A percentile compares a stretch with the other conserved stretches of the same genome.
phyloP scores from a whole-genome alignment of 2,797 vertebrate genomes.

The Menidia menidia region DNA sequence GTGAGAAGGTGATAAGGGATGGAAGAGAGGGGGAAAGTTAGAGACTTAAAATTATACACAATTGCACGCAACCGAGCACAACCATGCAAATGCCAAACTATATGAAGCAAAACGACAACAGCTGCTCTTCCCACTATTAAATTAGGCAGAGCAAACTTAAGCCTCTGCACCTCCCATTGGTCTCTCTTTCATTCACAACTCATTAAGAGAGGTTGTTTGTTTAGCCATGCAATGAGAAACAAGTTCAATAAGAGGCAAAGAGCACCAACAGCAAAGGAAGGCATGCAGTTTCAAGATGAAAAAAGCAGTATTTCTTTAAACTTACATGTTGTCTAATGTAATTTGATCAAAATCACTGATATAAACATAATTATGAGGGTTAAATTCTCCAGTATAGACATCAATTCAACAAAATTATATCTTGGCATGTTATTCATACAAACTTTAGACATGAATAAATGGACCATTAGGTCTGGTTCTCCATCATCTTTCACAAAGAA shows the following conservation, averaged over 20 bases:
- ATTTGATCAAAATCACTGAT: too few relatives aligned
- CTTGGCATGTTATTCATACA: neutral
- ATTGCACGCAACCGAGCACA: constrained; percentile 3
- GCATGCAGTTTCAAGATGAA: too few relatives aligned
- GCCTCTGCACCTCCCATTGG: constrained; percentile 10
- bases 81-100: constrained; percentile 13
- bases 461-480: neutral
- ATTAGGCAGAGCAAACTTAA: constrained; percentile 28
- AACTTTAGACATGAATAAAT: neutral
- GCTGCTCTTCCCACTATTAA: constrained; percentile 34
- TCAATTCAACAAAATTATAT: neutral
- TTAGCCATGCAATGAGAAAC: neutral
- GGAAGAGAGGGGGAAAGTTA: constrained; percentile 7
- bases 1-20: constrained; percentile 26
- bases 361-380: too few relatives aligned
- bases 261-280: neutral
- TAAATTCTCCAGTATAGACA: neutral
- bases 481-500: neutral
- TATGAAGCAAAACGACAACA: constrained; percentile 31
- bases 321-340: too few relatives aligned
- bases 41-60: constrained; percentile 18
- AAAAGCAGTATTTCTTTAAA: too few relatives aligned
- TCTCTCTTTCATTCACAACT: constrained; percentile 16
- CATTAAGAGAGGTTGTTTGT: neutral
- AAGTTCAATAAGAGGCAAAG: neutral